A percentile compares a stretch with the other conserved stretches of the same genome.
Evolutionary conservation across 2,888 invertebrate species (phyloP).

Genomic region (Conops quadrifasciatus): DNA sequence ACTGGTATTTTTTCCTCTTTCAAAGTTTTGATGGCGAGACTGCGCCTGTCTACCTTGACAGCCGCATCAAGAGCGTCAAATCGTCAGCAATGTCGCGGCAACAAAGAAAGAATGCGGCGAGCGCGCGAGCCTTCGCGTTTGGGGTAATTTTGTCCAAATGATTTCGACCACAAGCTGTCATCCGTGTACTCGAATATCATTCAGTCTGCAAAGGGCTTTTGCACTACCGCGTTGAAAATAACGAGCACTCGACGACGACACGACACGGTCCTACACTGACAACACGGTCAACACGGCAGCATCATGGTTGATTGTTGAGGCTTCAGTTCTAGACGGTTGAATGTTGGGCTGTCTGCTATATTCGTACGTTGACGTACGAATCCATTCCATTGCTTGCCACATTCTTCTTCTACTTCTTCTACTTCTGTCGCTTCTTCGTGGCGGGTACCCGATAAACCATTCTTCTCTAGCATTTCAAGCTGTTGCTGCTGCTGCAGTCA

Average conservation of each 20-base stretch:
- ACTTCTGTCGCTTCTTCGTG: background rate
- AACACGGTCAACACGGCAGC: too few relatives aligned
- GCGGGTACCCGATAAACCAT: background rate
- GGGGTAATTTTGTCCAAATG: conserved; percentile 21
- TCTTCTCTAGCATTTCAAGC: conserved; percentile 8
- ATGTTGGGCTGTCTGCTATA: background rate
- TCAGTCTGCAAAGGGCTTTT: background rate
- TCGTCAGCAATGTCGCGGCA: background rate
- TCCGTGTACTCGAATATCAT: conserved; percentile 12
- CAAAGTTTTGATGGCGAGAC: conserved; percentile 14
- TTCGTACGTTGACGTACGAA: background rate
- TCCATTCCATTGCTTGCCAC: background rate
- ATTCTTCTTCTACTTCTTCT: background rate
- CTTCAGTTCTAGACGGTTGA: background rate
- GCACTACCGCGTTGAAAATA: conserved; percentile 9
- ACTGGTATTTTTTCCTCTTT: background rate
- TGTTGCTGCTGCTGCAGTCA: background rate
- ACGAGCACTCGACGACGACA: conserved; percentile 14
- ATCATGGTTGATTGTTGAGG: too few relatives aligned
- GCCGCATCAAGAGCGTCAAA: conserved; percentile 15
- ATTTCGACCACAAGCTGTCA: conserved; percentile 35
- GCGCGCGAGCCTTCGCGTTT: conserved; percentile 2
- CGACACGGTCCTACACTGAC: too few relatives aligned
- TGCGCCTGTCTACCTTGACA: conserved; percentile 8
- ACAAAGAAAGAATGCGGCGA: background rate